Percentiles rank a stretch among this genome's conserved stretches.
These are phyloP conservation scores for Brevimyrus niger DNA, from an alignment of 2,113 vertebrate genomes.

Conservation along the genomic window DNA sequence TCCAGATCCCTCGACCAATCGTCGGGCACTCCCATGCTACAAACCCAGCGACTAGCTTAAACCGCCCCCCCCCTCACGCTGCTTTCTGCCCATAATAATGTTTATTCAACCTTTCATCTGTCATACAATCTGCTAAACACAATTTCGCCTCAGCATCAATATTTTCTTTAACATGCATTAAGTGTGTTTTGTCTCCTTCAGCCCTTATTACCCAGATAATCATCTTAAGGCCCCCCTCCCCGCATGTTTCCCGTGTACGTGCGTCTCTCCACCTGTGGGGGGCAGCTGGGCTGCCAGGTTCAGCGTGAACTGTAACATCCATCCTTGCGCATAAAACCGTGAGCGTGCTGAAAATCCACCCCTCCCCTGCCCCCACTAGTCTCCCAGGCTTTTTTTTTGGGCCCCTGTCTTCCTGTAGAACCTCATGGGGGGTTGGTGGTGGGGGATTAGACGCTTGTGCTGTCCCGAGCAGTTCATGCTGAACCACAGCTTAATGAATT, in stretches of 20 bases:
- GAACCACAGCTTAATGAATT: constrained; percentile 13
- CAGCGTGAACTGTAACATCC: not conserved
- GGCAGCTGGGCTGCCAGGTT: not conserved
- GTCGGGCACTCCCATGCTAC: not conserved
- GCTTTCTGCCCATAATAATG: not conserved
- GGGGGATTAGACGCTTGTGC: not conserved
- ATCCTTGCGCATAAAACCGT: not conserved
- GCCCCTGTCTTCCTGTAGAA: not conserved
- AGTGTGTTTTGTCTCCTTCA: constrained; percentile 14
- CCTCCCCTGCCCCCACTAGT: not conserved
- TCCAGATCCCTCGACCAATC: not conserved
- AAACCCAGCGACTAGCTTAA: not conserved
- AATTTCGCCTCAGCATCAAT: not conserved
- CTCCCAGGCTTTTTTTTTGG: not conserved
- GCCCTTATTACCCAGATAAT: constrained; percentile 4
- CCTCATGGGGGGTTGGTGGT: not conserved
- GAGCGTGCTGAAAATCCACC: not conserved
- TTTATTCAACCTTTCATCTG: constrained; percentile 10
- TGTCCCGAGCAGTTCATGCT: not conserved
- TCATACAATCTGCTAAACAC: constrained; percentile 8
- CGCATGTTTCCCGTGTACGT: not conserved
- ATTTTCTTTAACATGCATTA: constrained; percentile 19
- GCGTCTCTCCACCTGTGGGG: not conserved
- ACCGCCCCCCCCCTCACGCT: not conserved
- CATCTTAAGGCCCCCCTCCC: not conserved